Evolutionary conservation across 2,797 vertebrate species (phyloP), one percentile per base, ranked within the genome.

Genomic region (Cryptoblepharus egeriae): DNA sequence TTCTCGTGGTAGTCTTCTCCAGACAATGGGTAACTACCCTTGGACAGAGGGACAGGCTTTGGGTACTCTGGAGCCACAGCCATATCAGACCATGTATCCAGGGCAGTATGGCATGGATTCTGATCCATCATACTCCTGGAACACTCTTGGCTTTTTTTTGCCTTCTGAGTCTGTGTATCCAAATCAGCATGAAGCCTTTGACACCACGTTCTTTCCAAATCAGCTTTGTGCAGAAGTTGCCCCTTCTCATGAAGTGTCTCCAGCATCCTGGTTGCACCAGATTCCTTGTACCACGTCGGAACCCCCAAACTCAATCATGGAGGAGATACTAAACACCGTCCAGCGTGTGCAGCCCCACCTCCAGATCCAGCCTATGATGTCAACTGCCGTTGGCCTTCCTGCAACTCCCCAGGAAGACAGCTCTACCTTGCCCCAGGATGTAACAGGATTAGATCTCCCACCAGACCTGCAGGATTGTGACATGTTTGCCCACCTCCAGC

Each of bases 311-410:
- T 69, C 65, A 4, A 6, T 68, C 1, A 2, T 60, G 37, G 35
- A 32, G 39, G 79, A 88, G 63, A 69, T 65, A 2, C 78, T 93
- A 1, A 65, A 57, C 55, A 64, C 85, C 39, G 24, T 91, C 5
- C 90, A 84, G 35, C 80, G 93, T 37, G 86, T 94, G 81, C 88
- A 77, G 35, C 28, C 65, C 32, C 83, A 82, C 73, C 61, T 92
- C 49, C 91, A 92, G 57, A 63, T 3, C 8, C 52, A 69, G 79
- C 70, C 63, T 30, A 60, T 22, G 2, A 15, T 45, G 2, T 1
- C 18, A 10, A 5, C 45, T 30, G 42, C 39, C 0, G 22, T 35
- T 26, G 4, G 32, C 32, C 64, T 70, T 22, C 35, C 74, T 24
- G 2, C 5, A 11, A 12, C 4, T 4, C 30, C 67, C 1, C 65